Percentiles rank a stretch among this genome's conserved stretches.
These are phyloP conservation scores for Barbus barbus DNA, from an alignment of 2,113 vertebrate species.

Conservation along the genomic window DNA sequence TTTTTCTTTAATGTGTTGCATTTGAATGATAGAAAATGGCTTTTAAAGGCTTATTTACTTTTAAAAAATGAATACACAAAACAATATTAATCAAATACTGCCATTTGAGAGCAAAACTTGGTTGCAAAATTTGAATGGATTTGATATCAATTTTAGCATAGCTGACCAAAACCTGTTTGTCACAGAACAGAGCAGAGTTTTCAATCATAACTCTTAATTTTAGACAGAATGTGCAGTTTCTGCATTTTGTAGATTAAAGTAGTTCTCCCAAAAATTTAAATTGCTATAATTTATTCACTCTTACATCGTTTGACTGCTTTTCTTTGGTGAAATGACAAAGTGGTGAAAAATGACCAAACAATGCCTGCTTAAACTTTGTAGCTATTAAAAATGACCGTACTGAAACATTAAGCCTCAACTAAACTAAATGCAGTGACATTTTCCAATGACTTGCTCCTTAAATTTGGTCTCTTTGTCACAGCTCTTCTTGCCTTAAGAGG, in stretches of 20 bases:
- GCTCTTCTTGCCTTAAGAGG: constrained; percentile 16
- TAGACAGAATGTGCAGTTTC: background rate
- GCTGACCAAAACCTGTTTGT: background rate
- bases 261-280: background rate
- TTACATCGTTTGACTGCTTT: background rate
- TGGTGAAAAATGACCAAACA: background rate
- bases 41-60: background rate
- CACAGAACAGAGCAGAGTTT: background rate
- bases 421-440: background rate
- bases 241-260: background rate
- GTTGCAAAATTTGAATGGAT: too few species aligned
- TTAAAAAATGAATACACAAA: background rate
- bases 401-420: background rate
- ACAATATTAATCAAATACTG: too few species aligned
- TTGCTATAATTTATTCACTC: background rate
- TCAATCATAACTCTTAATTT: background rate
- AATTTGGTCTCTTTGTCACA: background rate
- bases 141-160: background rate
- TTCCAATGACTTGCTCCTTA: background rate
- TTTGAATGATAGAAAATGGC: background rate
- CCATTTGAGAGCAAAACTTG: too few species aligned
- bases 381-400: background rate
- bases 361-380: background rate
- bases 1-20: background rate
- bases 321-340: background rate